Percentiles rank a stretch among this genome's conserved stretches.
phyloP scores from a whole-genome alignment of 2,888 invertebrate species.

The Hypsopygia costalis region DNA sequence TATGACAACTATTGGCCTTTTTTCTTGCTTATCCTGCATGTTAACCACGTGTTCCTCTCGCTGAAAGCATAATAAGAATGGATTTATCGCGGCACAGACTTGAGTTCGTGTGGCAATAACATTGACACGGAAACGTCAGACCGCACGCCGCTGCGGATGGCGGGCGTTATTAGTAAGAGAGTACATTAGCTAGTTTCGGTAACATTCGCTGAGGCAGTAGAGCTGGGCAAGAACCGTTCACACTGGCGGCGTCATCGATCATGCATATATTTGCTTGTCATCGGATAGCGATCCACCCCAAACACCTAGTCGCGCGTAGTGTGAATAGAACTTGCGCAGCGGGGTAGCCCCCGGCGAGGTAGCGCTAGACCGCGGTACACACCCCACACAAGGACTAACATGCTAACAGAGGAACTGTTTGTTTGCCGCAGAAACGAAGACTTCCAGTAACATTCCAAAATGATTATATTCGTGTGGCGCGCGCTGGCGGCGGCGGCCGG shows the following conservation, averaged over 20 bases:
- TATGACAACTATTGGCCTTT: conserved; percentile 70
- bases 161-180: too few species aligned
- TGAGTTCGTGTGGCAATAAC: conserved; percentile 4
- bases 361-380: neutral
- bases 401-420: conserved; percentile 61
- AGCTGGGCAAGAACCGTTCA: too few species aligned
- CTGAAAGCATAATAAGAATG: neutral
- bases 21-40: conserved; percentile 76
- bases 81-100: conserved; percentile 4
- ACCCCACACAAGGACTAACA: conserved; percentile 39
- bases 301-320: too few species aligned
- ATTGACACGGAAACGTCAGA: neutral
- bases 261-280: too few species aligned
- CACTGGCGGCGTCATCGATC: too few species aligned
- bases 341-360: too few species aligned
- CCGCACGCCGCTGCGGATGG: too few species aligned
- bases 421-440: conserved; percentile 77
- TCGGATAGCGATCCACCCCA: too few species aligned
- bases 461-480: conserved; percentile 52
- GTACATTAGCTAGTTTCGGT: too few species aligned
- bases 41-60: conserved; percentile 38
- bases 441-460: conserved; percentile 75
- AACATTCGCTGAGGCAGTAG: too few species aligned
- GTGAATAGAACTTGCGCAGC: too few species aligned
- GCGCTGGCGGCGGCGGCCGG: conserved; percentile 21